Evolutionary conservation across 2,797 vertebrate species (phyloP), one percentile per base, ranked within the genome.

Genomic region (Tarsius wallacei): DNA sequence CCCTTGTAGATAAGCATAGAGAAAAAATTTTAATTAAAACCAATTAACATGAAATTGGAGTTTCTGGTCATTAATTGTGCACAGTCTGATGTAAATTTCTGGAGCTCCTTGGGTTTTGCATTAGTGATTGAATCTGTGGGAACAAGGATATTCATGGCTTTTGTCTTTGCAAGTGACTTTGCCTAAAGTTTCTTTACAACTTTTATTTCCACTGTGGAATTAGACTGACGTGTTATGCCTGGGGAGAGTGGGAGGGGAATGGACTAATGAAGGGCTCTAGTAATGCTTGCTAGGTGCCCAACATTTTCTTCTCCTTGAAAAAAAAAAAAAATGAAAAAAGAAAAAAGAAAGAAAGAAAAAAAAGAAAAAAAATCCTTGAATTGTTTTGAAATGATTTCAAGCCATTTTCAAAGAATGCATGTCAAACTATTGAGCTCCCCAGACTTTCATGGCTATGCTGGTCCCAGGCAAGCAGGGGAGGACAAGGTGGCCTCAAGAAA

Each of bases 21-120:
- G 22, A 93, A 57, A 8, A 12, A 28, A 85, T 87, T 96, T 93
- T 92, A 96, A 98, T 98, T 94, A 97, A 98, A 98, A 97, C 47
- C 1, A 97, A 71, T 98, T 95, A 94, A 97, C 14, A 86, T 92
- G 31, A 96, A 97, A 97, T 95, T 83, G 19, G 61, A 94, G 36
- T 15, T 96, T 95, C 97, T 97, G 82, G 83, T 96, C 93, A 82
- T 59, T 97, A 97, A 96, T 94, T 92, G 78, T 83, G 21, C 1
- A 96, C 71, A 53, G 97, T 96, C 93, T 90, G 49, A 90, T 87
- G 96, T 77, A 61, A 96, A 95, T 84, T 82, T 89, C 64, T 36
- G 77, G 95, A 96, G 87, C 51, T 85, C 70, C 74, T 83, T 87
- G 11, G 15, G 7, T 95, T 97, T 97, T 96, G 42, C 91, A 74